A percentile compares a stretch with the other conserved stretches of the same genome.
phyloP scores from a whole-genome alignment of 2,888 invertebrate species.

The Tricholauxania praeusta region DNA sequence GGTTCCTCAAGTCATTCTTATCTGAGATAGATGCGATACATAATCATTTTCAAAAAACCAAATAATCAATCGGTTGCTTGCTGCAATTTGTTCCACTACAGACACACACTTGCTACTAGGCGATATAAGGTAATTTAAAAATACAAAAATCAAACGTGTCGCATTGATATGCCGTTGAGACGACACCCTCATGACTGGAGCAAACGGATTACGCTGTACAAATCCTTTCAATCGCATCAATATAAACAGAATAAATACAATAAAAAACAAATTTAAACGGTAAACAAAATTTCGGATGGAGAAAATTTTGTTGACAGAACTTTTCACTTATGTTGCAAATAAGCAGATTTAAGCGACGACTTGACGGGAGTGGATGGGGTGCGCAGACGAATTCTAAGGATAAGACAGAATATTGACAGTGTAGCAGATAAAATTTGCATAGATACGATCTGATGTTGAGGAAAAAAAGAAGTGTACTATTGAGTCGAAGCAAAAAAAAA shows the following conservation, averaged over 20 bases:
- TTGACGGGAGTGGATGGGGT: not conserved
- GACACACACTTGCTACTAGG: slow-evolving; percentile 1
- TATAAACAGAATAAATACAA: slow-evolving; percentile 63
- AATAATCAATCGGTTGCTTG: no score
- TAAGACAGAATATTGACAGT: not conserved
- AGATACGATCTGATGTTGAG: not conserved
- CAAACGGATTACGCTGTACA: slow-evolving; percentile 33
- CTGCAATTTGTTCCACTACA: no score
- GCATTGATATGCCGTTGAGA: slow-evolving; percentile 44
- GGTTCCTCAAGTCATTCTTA: no score
- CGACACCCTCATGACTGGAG: not conserved
- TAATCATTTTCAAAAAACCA: no score
- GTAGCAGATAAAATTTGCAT: not conserved
- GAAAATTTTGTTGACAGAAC: slow-evolving; percentile 58
- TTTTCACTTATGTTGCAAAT: slow-evolving; percentile 57
- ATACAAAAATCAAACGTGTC: slow-evolving; percentile 59
- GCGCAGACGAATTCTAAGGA: not conserved
- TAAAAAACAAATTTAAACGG: slow-evolving; percentile 66
- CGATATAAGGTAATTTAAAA: slow-evolving; percentile 63
- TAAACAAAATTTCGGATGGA: slow-evolving; percentile 60
- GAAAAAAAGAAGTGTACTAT: no score
- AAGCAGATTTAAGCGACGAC: slow-evolving; percentile 46
- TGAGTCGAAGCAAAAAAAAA: no score
- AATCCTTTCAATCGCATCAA: slow-evolving; percentile 66
- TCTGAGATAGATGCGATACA: no score